Percentiles rank a stretch among this genome's conserved stretches.
These are phyloP conservation scores for Eulemur rubriventer DNA, from an alignment of 2,797 vertebrate species.

Conservation along the genomic window DNA sequence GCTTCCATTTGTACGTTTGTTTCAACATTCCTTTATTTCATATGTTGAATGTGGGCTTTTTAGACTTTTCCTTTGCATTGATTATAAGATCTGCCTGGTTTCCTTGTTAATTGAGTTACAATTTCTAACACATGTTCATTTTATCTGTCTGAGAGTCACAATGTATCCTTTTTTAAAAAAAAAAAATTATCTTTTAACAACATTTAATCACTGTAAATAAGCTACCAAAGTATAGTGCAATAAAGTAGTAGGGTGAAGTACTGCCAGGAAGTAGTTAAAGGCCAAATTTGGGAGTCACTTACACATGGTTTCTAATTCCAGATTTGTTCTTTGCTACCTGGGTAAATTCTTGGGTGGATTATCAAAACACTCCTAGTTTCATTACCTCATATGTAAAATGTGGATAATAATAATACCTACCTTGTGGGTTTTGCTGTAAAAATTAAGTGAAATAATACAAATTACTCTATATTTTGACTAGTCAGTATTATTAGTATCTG, in stretches of 20 bases:
- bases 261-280: background rate
- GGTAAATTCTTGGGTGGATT: background rate
- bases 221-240: background rate
- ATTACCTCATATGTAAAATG: background rate
- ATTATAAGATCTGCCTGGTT: background rate
- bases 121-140: background rate
- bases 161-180: background rate
- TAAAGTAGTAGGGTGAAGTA: background rate
- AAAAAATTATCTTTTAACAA: background rate
- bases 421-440: background rate
- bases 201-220: background rate
- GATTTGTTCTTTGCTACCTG: background rate
- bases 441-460: background rate
- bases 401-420: background rate
- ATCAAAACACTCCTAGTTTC: background rate
- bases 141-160: background rate
- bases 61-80: background rate
- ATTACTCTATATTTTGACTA: background rate
- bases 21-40: background rate
- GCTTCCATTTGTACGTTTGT: background rate
- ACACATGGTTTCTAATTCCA: background rate
- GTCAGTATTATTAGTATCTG: background rate
- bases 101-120: background rate
- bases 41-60: background rate
- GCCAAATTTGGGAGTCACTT: background rate